phyloP scores from a whole-genome alignment of 2,888 invertebrate species.

The Rhagonycha lutea region DNA sequence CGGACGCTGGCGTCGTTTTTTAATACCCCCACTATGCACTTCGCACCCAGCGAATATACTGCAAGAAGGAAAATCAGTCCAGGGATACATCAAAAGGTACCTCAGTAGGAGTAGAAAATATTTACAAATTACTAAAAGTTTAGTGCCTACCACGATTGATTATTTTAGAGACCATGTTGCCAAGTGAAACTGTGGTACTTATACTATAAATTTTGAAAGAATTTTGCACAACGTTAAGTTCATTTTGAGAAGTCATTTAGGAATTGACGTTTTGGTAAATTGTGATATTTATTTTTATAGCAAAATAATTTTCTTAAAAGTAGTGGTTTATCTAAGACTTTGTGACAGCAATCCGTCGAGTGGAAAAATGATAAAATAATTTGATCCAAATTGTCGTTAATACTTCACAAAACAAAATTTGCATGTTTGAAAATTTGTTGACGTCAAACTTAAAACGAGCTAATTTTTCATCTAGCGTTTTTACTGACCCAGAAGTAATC shows the following conservation, averaged over 20 bases:
- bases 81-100: no score
- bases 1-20: no score
- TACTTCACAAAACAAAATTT: background rate
- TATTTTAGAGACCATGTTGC: background rate
- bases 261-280: background rate
- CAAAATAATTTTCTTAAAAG: background rate
- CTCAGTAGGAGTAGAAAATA: no score
- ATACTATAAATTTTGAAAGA: background rate
- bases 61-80: no score
- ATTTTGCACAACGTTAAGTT: background rate
- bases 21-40: no score
- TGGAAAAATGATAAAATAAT: background rate
- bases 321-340: background rate
- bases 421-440: constrained; percentile 1
- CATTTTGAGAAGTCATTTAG: background rate
- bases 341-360: background rate
- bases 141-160: background rate
- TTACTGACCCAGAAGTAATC: background rate
- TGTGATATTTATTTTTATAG: background rate
- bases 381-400: background rate
- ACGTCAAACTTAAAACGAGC: background rate
- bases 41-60: no score
- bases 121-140: background rate
- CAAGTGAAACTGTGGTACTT: background rate
- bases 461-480: background rate